Evolutionary conservation across 2,113 vertebrate species (phyloP).

Genomic region (Haemorhous mexicanus): DNA sequence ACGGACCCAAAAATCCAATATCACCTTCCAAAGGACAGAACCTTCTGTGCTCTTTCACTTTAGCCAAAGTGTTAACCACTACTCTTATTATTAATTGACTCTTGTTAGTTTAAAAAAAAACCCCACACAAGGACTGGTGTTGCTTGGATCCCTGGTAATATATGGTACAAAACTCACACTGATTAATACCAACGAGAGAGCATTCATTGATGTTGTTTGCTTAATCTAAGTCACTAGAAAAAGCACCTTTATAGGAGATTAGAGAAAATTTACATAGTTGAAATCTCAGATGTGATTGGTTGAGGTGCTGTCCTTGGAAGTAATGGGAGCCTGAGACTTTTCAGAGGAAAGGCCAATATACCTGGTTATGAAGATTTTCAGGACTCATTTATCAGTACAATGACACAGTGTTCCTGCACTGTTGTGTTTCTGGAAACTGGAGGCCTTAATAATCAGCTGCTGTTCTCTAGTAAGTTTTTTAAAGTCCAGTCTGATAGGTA

Average conservation of each 20-base stretch:
- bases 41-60: not conserved
- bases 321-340: not conserved
- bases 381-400: not conserved
- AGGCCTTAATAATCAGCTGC: not conserved
- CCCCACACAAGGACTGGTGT: not conserved
- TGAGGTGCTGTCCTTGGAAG: not conserved
- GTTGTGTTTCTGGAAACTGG: not conserved
- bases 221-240: not conserved
- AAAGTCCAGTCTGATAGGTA: not conserved
- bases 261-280: not conserved
- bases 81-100: not conserved
- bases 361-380: not conserved
- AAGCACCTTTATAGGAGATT: not conserved
- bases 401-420: accelerated
- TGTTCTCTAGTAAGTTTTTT: not conserved
- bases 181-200: not conserved
- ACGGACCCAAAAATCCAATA: not conserved
- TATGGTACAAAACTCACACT: not conserved
- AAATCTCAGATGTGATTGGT: not conserved
- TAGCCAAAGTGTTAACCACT: not conserved
- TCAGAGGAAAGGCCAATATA: not conserved
- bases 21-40: not conserved
- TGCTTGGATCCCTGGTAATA: not conserved
- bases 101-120: not conserved
- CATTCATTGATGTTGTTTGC: not conserved